A percentile compares a stretch with the other conserved stretches of the same genome.
These are phyloP conservation scores for Felis chaus DNA, from an alignment of 2,113 vertebrate genomes.

Conservation along the genomic window DNA sequence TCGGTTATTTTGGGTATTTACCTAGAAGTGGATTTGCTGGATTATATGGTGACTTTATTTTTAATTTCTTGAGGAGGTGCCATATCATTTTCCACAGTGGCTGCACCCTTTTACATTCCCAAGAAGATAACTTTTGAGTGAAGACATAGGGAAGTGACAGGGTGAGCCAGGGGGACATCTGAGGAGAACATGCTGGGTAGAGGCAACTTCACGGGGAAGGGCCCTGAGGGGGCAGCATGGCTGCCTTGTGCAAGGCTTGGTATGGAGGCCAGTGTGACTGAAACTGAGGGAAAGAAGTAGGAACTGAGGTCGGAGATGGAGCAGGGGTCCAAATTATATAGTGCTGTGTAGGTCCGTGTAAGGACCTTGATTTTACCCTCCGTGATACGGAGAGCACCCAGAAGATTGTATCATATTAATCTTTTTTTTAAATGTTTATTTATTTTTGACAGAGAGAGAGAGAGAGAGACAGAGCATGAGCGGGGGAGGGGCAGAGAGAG, in stretches of 20 bases:
- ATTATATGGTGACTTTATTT: neutral
- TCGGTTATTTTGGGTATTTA: neutral
- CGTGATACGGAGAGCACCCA: neutral
- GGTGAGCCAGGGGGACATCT: neutral
- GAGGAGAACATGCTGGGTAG: neutral
- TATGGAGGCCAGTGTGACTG: neutral
- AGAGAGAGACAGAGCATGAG: too few relatives aligned
- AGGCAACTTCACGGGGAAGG: too few relatives aligned
- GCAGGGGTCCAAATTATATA: neutral
- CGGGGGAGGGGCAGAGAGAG: too few relatives aligned
- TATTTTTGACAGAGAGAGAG: too few relatives aligned
- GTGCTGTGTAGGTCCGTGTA: neutral
- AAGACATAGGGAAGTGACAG: neutral
- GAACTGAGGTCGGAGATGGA: neutral
- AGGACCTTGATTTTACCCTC: neutral
- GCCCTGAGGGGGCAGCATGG: rapidly evolving
- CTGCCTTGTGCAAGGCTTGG: neutral
- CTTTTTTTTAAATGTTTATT: neutral
- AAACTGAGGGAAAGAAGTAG: neutral
- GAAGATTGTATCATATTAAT: neutral
- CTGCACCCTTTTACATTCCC: neutral
- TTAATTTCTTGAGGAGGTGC: neutral
- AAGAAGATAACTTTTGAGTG: neutral
- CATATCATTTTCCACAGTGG: neutral
- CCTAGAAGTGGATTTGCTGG: neutral